These are phyloP conservation scores for Sylvilagus floridanus DNA, from an alignment of 2,797 vertebrate genomes.

Conservation along the genomic window DNA sequence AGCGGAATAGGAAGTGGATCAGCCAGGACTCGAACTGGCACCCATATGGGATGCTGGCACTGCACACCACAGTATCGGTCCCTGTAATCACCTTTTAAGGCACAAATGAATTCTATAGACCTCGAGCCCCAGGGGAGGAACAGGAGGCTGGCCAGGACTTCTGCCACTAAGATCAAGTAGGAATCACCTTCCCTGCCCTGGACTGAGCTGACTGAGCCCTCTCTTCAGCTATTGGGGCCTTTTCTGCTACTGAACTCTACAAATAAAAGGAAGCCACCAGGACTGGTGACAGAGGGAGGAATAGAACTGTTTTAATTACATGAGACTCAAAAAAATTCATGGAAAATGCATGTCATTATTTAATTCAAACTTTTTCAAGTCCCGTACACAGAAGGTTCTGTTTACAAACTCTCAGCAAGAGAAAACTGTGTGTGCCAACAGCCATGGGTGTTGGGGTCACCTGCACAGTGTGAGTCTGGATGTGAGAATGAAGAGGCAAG, in stretches of 20 bases:
- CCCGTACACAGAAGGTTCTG: not conserved
- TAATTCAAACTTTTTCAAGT: no score
- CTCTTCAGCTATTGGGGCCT: not conserved
- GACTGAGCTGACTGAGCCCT: not conserved
- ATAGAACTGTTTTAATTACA: not conserved
- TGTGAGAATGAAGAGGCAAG: not conserved
- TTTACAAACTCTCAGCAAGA: not conserved
- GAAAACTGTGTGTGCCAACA: not conserved
- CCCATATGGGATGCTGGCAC: no score
- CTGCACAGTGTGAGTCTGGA: not conserved
- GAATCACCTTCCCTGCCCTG: not conserved
- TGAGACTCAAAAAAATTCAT: no score
- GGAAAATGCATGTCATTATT: no score
- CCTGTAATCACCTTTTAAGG: no score
- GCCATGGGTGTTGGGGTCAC: not conserved
- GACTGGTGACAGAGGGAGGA: not conserved
- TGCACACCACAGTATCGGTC: no score
- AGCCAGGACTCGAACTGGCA: no score
- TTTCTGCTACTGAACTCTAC: not conserved
- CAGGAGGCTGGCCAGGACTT: not conserved
- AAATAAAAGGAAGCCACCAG: not conserved
- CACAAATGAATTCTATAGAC: not conserved
- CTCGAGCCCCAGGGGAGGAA: not conserved
- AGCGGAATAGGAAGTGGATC: no score
- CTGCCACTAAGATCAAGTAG: not conserved